Conservation (phyloP, 2,797 vertebrate species). For the Pseudochirops cupreus region DNA sequence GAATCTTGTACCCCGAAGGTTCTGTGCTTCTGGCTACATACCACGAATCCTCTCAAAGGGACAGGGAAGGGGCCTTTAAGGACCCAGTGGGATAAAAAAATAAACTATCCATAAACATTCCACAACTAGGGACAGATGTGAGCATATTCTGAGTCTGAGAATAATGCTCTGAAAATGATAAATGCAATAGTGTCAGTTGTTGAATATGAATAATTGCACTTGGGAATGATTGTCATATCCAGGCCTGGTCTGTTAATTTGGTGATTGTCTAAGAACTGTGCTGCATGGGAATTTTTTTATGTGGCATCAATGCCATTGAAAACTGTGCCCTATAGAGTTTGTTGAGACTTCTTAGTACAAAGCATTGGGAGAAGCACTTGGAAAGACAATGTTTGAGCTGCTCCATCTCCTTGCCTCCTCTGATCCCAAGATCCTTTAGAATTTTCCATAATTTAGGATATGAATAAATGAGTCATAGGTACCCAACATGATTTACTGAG, state of each 20-base stretch:
- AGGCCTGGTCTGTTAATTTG: background rate
- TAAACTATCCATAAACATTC: conserved; percentile 30
- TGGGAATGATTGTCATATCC: background rate
- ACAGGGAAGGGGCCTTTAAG: background rate
- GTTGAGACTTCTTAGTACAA: background rate
- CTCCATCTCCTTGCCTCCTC: background rate
- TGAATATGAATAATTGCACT: background rate
- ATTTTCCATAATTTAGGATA: background rate
- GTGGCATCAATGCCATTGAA: background rate
- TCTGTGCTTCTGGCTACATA: background rate
- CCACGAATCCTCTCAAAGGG: background rate
- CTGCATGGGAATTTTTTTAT: background rate
- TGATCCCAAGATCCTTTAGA: background rate
- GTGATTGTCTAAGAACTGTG: background rate
- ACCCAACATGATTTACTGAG: background rate
- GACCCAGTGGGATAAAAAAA: background rate
- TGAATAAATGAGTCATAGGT: background rate
- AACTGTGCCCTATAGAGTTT: background rate
- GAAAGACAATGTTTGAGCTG: background rate
- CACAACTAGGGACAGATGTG: background rate
- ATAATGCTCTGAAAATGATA: background rate
- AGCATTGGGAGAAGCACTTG: background rate
- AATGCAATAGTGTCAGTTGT: background rate
- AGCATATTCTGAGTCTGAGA: background rate
- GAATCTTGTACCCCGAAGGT: background rate